Evolutionary conservation across 1,140 invertebrate species (phyloP).

Genomic region (Pantala flavescens): DNA sequence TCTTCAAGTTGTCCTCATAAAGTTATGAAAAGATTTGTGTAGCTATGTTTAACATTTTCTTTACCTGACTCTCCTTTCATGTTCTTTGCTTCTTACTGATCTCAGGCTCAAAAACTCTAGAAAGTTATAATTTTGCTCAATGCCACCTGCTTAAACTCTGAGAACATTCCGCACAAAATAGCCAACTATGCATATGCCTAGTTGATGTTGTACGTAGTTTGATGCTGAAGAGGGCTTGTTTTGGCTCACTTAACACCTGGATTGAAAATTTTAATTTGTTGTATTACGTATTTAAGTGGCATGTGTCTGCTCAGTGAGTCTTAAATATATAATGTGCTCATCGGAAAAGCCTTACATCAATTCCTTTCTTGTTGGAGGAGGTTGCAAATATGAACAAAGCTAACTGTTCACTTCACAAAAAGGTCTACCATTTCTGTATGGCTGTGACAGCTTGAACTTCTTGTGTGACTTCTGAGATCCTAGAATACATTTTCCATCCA

Average conservation of each 20-base stretch:
- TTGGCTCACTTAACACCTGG: too few species aligned
- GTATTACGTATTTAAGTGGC: neutral
- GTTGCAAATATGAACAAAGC: neutral
- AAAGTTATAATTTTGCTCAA: too few species aligned
- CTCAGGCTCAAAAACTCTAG: too few species aligned
- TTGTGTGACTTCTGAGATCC: neutral
- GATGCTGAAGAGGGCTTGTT: too few species aligned
- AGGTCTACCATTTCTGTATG: neutral
- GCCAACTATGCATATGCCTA: too few species aligned
- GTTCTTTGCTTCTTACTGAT: too few species aligned
- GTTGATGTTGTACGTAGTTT: too few species aligned
- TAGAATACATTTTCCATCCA: neutral
- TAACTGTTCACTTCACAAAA: neutral
- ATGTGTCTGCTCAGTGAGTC: neutral
- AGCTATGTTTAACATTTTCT: too few species aligned
- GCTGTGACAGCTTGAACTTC: neutral
- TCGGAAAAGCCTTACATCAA: neutral
- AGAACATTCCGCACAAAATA: slow-evolving; percentile 1
- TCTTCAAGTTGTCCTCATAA: too few species aligned
- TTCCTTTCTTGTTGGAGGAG: neutral
- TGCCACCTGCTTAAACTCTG: neutral
- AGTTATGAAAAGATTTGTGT: too few species aligned
- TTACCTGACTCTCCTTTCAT: too few species aligned
- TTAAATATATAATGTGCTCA: neutral
- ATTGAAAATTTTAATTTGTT: neutral